These are phyloP conservation scores for Stegastes partitus DNA, from an alignment of 2,113 vertebrate species.

Conservation along the genomic window DNA sequence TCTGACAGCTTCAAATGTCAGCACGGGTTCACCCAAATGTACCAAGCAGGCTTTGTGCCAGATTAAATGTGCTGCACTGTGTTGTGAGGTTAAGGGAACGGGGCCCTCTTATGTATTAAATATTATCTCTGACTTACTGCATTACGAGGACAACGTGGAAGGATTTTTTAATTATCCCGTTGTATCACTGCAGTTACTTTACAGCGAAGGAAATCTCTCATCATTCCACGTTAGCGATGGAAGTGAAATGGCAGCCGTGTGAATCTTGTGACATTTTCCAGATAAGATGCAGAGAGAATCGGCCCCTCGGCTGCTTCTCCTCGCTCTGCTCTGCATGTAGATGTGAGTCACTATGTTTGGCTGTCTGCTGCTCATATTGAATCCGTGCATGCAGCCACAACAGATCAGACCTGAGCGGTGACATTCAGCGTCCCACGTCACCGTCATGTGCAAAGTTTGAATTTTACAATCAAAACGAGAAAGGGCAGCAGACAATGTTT, in stretches of 20 bases:
- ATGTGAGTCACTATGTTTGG: neutral
- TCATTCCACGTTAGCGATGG: accelerated
- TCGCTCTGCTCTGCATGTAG: neutral
- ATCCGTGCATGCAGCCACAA: conserved; percentile 9
- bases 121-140: neutral
- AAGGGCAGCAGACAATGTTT: neutral
- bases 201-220: neutral
- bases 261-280: conserved; percentile 12
- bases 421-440: neutral
- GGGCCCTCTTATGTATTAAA: too few relatives aligned
- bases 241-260: neutral
- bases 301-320: neutral
- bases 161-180: neutral
- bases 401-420: neutral
- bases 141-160: neutral
- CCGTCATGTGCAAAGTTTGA: neutral
- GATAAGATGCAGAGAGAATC: conserved; percentile 1
- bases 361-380: neutral
- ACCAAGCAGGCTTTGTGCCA: neutral
- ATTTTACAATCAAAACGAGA: neutral
- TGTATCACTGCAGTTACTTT: accelerated
- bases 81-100: neutral
- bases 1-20: neutral
- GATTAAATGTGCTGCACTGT: neutral
- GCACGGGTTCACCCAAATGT: neutral